Base-by-base conservation (phyloP, 2,888 invertebrate genomes). In the Yponomeuta evonymella region DNA sequence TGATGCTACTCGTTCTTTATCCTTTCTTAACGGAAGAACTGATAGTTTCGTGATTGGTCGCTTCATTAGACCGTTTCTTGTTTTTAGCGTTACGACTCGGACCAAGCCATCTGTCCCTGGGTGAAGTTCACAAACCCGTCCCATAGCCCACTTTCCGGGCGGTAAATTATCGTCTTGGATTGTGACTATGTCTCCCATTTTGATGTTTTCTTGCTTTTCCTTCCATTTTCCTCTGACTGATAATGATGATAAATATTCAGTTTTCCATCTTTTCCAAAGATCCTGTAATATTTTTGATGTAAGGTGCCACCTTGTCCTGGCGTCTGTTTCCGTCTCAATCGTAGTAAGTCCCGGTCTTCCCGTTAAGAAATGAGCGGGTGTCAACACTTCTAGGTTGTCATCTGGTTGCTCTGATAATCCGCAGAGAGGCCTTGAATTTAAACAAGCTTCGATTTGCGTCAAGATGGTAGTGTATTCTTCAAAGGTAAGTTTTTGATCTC, bases 351-450 rank as follows among this genome's bases (percentile, higher is more conserved):
- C 65, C 1, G 75, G 72, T 3, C 75, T 73, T 29, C 76, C 71
- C 9, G 72, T 33, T 36, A 76, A 69, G 67, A 79, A 78, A 30
- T 76, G 75, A 8, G 73, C 76, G 5, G 78, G 77, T 2, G 76
- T 76, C 1, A 78, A 48, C 11, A 15, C 74, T 9, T 73, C 70
- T 6, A 72, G 71, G 15, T 74, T 73, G 1, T 77, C 75, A 2
- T 75, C 75, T 0, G 74, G 73, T 36, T 75, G 72, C 72, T 75
- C 74, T 10, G 75, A 73, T 5, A 76, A 71, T 0, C 73, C 69
- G 29, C 71, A 75, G 4, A 76, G 67, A 0, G 76, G 75, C 10
- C 75, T 71, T 5, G 75, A 75, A 36, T 75, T 75, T 12, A 77
- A 48, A 68, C 73, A 74, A 9, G 73, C 74, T 70, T 75, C 74